phyloP scores from a whole-genome alignment of 2,113 vertebrate genomes.

The Hemibagrus wyckioides region DNA sequence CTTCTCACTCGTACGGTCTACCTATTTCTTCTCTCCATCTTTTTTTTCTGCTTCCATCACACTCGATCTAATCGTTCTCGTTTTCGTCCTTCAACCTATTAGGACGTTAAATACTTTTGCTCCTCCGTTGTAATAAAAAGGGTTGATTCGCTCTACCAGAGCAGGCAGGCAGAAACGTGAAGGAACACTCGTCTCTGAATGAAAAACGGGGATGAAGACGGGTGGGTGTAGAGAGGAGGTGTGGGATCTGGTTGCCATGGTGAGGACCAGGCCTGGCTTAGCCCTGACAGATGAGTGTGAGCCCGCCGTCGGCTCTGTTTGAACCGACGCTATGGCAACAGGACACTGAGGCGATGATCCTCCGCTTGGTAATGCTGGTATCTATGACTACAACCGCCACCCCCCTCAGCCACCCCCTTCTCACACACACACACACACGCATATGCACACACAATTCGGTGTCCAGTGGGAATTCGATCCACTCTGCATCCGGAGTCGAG shows the following conservation, averaged over 20 bases:
- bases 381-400: slow-evolving; percentile 46
- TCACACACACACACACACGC: background rate
- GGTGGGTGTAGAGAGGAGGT: slow-evolving; percentile 29
- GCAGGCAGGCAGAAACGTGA: slow-evolving; percentile 5
- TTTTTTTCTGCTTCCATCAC: background rate
- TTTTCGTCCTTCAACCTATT: background rate
- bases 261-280: slow-evolving; percentile 64
- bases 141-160: background rate
- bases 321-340: slow-evolving; percentile 73
- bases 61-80: background rate
- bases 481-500: slow-evolving; percentile 35
- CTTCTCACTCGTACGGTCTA: background rate
- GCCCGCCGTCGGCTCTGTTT: slow-evolving; percentile 26
- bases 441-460: background rate
- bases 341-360: slow-evolving; percentile 63
- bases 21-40: background rate
- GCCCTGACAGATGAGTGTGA: slow-evolving; percentile 35
- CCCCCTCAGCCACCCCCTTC: background rate
- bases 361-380: slow-evolving; percentile 35
- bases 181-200: slow-evolving; percentile 39
- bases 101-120: background rate
- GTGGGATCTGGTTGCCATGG: slow-evolving; percentile 70
- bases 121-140: background rate
- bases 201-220: background rate
- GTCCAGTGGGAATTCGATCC: slow-evolving; percentile 46